Percentiles rank a stretch among this genome's conserved stretches.
These are phyloP conservation scores for Hylaea fasciaria DNA, from an alignment of 2,888 invertebrate species.

Conservation along the genomic window DNA sequence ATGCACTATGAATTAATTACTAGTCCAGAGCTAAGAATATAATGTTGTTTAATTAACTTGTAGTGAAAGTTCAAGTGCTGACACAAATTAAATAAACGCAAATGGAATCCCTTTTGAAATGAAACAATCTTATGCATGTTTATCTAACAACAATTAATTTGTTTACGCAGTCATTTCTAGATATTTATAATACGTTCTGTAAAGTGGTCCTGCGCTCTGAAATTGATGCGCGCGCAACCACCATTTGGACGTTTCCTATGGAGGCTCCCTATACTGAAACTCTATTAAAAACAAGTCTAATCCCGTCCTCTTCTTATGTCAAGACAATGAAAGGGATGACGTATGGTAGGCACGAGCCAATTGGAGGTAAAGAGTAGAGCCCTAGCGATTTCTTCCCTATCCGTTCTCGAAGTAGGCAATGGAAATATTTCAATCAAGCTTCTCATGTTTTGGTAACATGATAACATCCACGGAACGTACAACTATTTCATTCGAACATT, in stretches of 20 bases:
- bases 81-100: constrained; percentile 1
- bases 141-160: constrained; percentile 22
- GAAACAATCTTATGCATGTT: constrained; percentile 5
- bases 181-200: constrained; percentile 62
- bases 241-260: constrained; percentile 60
- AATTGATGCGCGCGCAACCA: constrained; percentile 77
- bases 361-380: constrained; percentile 29
- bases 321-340: constrained; percentile 38
- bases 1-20: neutral
- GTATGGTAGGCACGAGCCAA: constrained; percentile 14
- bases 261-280: constrained; percentile 50
- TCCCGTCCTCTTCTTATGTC: constrained; percentile 45
- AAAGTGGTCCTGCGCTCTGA: constrained; percentile 80
- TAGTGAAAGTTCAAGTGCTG: no score
- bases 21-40: neutral
- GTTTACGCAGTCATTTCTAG: constrained; percentile 58
- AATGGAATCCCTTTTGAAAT: constrained; percentile 2
- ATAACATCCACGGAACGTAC: constrained; percentile 1
- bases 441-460: constrained; percentile 9
- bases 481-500: neutral
- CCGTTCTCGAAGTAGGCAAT: constrained; percentile 12
- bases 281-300: constrained; percentile 52
- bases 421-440: constrained; percentile 24
- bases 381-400: constrained; percentile 20
- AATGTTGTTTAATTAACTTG: neutral